Evolutionary conservation across 2,113 vertebrate species (phyloP), one percentile per base, ranked within the genome.

Genomic region (Entelurus aequoreus): DNA sequence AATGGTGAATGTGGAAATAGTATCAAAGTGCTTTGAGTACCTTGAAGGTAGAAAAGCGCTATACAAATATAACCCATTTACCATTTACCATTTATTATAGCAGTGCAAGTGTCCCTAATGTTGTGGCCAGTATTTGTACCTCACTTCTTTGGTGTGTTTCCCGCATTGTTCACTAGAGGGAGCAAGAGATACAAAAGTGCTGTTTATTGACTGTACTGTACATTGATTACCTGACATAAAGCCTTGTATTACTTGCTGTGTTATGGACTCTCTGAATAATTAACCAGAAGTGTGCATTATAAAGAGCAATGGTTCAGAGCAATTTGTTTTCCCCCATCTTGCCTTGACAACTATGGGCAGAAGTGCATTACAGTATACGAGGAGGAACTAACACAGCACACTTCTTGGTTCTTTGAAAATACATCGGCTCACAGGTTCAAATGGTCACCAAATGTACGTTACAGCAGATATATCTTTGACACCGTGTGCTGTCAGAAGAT

Each of bases 101-200:
- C 6, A 42, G 10, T 42, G 40, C 6, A 42, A 40, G 6, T 40
- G 38, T 7, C 6, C 38, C 38, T 7, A 40, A 40, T 50, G n/a
- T 3, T 51, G 16, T 21, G 19, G 16, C 19, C 12, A 28, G 5
- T 53, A 53, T 35, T 53, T 15, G 3, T 7, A 37, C 28, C 35
- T n/a, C 36, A 50, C 52, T 6, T 15, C 16, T 38, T 14, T 48
- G 72, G 54, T 82, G 82, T 72, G 74, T 78, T 85, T 69, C 70
- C 49, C 56, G 53, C 7, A 68, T 54, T 64, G 60, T 56, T 77
- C 88, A 80, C 81, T 74, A 89, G 88, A 83, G 86, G 86, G 85
- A 62, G 86, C 74, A 76, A 81, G 75, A 87, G 79, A 80, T 72
- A 76, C 62, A 63, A 73, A 71, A 35, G 16, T 11, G 37, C 13